Base-by-base conservation (phyloP, 2,113 vertebrate genomes). In the Chloropsis hardwickii region DNA sequence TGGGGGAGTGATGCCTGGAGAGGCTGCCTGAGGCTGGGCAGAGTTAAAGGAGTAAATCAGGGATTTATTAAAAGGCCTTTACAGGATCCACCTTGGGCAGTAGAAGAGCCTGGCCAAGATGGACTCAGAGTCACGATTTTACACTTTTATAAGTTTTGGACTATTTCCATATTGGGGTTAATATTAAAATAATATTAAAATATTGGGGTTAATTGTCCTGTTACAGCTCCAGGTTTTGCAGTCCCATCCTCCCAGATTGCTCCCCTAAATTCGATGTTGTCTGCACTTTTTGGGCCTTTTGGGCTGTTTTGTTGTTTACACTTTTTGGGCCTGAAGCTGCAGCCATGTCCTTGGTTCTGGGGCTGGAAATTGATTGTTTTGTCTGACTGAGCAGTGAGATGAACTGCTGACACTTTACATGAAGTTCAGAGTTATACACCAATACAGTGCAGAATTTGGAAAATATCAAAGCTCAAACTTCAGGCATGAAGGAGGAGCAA, bases 51-150 rank as follows among this genome's bases (percentile, higher is more conserved):
- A 74, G 29, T 58, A 21, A 45, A 57, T 13, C 1, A 22, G 19
- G 10, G n/a, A 11, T 57, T 73, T 45, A 13, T 35, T 57, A 7
- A n/a, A 44, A 56, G 11, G 51, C 5, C 10, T 56, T 44, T 4
- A 56, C 9, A 28, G 53, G 65, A 73, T 7, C 5, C 53, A 28
- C 53, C 23, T 27, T n/a, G 70, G 51, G 51, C 51, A n/a, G 31
- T 4, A 6, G 17, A 9, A 28, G 39, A n/a, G 50, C 37, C 22
- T 8, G 8, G 28, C 21, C 50, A 19, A 10, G 29, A 19, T 56
- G 51, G 28, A 42, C 19, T 9, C 37, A 3, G 24, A 6, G 22
- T 11, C 51, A n/a, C 0, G 1, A 56, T 42, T 33, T 42, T 29
- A 19, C 29, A n/a, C 7, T 54, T 71, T 33, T 13, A 14, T 14